phyloP scores from a whole-genome alignment of 2,113 vertebrate genomes.

The Pyrgilauda ruficollis region DNA sequence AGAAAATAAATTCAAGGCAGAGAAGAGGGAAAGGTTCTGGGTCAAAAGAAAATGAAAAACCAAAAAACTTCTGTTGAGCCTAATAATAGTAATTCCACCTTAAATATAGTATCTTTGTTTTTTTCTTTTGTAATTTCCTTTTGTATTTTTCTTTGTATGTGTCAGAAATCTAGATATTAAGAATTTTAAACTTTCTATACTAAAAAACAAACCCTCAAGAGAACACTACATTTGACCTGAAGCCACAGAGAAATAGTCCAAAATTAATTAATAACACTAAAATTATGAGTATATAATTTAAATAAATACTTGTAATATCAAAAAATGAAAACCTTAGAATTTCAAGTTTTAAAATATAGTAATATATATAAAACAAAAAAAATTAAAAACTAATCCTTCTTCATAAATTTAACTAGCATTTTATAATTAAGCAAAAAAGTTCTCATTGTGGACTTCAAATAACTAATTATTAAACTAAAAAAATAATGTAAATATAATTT shows the following conservation, averaged over 20 bases:
- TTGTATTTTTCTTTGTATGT: neutral
- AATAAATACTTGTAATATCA: neutral
- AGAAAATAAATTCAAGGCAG: neutral
- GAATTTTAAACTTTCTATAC: neutral
- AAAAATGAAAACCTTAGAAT: neutral
- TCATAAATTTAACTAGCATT: neutral
- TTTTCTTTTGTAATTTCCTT: neutral
- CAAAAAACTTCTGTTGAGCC: neutral
- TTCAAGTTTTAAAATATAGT: neutral
- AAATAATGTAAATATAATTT: neutral
- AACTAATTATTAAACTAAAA: neutral
- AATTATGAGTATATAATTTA: neutral
- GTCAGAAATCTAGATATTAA: neutral
- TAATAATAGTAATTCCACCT: neutral
- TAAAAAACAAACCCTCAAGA: neutral
- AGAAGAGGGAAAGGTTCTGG: neutral
- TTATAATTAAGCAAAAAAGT: neutral
- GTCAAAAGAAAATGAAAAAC: neutral
- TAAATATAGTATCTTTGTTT: neutral
- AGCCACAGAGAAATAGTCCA: neutral
- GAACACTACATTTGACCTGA: neutral
- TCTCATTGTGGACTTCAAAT: neutral
- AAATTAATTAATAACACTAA: neutral
- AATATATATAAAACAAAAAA: neutral
- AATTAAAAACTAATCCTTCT: too few species aligned